A percentile compares a stretch with the other conserved stretches of the same genome.
phyloP scores from a whole-genome alignment of 2,888 invertebrate genomes.

The Callinectes sapidus region DNA sequence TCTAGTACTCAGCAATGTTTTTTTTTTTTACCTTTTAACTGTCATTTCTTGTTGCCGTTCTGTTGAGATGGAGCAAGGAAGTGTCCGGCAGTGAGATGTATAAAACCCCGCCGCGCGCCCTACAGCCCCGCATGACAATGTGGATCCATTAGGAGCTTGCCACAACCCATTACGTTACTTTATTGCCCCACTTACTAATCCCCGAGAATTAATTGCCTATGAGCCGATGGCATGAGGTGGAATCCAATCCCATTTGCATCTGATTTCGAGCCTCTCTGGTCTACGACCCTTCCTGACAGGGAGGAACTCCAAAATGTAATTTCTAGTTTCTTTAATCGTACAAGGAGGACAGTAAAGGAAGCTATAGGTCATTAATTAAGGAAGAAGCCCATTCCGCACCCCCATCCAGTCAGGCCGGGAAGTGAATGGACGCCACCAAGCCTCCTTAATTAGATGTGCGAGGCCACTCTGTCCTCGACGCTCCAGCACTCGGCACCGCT shows the following conservation, averaged over 20 bases:
- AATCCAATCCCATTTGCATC: slow-evolving; percentile 14
- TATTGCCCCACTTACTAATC: neutral
- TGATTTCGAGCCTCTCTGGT: slow-evolving; percentile 8
- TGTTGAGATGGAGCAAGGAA: neutral
- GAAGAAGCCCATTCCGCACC: neutral
- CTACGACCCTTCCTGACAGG: neutral
- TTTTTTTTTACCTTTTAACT: neutral
- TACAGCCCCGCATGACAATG: neutral
- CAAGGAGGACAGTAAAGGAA: neutral
- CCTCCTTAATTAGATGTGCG: neutral
- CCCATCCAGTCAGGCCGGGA: neutral
- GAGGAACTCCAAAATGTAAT: neutral
- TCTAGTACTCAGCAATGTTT: neutral
- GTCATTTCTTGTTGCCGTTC: neutral
- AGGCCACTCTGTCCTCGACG: too few relatives aligned
- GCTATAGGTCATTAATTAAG: slow-evolving; percentile 6
- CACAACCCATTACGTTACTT: neutral
- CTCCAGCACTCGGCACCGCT: neutral
- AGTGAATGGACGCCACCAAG: neutral
- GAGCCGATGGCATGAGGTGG: neutral
- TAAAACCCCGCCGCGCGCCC: neutral
- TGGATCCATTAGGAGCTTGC: slow-evolving; percentile 4
- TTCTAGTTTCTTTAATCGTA: neutral
- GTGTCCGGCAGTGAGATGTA: neutral
- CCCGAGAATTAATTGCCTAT: slow-evolving; percentile 13